Conservation (phyloP, 2,113 vertebrate species). For the Psophia crepitans region DNA sequence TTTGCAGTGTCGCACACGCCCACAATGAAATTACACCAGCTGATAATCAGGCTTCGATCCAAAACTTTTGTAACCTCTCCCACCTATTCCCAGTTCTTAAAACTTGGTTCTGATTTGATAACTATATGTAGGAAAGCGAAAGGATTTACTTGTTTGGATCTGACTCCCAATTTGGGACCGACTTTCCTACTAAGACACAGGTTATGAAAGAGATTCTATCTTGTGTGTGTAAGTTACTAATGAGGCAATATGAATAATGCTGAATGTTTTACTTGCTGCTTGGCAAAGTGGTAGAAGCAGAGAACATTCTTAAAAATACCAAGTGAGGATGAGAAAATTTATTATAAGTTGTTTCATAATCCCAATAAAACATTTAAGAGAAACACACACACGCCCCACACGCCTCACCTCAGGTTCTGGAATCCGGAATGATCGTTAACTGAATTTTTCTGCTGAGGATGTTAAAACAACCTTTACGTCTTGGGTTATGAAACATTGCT, state of each 20-base stretch:
- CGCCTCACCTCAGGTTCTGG: slow-evolving; percentile 35
- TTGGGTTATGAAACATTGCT: slow-evolving; percentile 3
- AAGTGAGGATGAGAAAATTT: neutral
- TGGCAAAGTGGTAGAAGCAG: neutral
- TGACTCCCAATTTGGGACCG: neutral
- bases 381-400: neutral
- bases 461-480: neutral
- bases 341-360: slow-evolving; percentile 2
- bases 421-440: neutral
- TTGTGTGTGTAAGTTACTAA: neutral
- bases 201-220: neutral
- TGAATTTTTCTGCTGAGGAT: slow-evolving; percentile 18
- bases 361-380: neutral
- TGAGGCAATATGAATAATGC: neutral
- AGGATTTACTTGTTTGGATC: neutral
- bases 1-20: neutral
- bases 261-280: slow-evolving; percentile 14
- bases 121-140: neutral
- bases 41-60: neutral
- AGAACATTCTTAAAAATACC: neutral
- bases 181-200: neutral
- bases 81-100: neutral
- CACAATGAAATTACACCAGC: neutral
- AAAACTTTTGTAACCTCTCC: neutral
- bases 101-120: neutral